phyloP scores from a whole-genome alignment of 2,888 invertebrate genomes.

The Smittia sp. region DNA sequence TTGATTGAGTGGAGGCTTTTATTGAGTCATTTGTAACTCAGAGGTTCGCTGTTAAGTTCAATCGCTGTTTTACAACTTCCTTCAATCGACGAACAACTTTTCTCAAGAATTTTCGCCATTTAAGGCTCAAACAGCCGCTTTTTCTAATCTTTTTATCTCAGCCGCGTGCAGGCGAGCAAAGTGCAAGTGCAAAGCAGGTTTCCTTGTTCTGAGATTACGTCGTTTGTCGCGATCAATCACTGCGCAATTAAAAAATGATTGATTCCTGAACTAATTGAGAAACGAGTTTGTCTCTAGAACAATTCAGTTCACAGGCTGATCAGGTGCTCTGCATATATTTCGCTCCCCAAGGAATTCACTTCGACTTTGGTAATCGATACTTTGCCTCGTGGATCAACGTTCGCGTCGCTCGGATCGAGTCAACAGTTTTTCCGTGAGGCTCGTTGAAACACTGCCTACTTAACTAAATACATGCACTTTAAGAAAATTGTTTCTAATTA shows the following conservation, averaged over 20 bases:
- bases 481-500: conserved; percentile 27
- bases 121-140: background rate
- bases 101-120: background rate
- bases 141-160: background rate
- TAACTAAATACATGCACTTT: conserved; percentile 27
- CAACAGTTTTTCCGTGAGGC: background rate
- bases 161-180: background rate
- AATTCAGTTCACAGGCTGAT: too few relatives aligned
- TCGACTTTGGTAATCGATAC: too few relatives aligned
- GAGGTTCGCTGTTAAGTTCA: too few relatives aligned
- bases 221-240: background rate
- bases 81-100: background rate
- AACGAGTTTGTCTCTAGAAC: background rate
- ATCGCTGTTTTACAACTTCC: background rate
- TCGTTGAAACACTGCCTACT: background rate
- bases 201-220: conserved; percentile 13
- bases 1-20: background rate
- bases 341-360: too few relatives aligned
- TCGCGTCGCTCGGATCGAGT: background rate
- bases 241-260: background rate
- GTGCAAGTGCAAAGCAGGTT: background rate
- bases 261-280: background rate
- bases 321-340: too few relatives aligned
- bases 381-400: too few relatives aligned
- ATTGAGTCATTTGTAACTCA: background rate